Conservation (phyloP, 2,113 vertebrate species). For the Tetrao urogallus region DNA sequence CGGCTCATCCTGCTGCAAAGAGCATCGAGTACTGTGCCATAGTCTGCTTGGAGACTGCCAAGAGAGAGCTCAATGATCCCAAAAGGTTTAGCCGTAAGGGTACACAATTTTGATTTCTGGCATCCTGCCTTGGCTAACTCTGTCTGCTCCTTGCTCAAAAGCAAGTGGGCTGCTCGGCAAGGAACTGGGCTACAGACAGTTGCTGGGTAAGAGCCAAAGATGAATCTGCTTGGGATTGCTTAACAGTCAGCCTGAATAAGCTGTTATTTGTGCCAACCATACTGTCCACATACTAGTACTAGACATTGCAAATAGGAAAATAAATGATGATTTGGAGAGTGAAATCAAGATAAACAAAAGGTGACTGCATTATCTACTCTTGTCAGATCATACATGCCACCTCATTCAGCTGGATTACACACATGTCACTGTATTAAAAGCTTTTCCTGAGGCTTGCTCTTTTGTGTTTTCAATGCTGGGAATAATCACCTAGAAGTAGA, state of each 20-base stretch:
- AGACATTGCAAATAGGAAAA: not conserved
- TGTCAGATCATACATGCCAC: not conserved
- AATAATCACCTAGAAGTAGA: not conserved
- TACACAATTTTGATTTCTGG: not conserved
- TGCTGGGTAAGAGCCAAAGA: not conserved
- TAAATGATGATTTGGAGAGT: not conserved
- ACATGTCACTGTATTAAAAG: not conserved
- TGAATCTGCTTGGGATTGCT: not conserved
- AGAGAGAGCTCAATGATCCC: not conserved
- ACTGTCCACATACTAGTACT: not conserved
- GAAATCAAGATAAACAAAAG: slow-evolving; percentile 20
- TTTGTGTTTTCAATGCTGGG: not conserved
- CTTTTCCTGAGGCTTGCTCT: not conserved
- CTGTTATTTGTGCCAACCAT: slow-evolving; percentile 29
- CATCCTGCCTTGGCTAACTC: not conserved
- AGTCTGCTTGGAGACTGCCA: not conserved
- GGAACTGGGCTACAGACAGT: not conserved
- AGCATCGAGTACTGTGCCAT: not conserved
- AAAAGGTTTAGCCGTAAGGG: not conserved
- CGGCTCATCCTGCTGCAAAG: not conserved
- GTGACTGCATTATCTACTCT: fast-evolving
- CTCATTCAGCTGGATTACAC: not conserved
- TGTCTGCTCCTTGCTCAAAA: not conserved
- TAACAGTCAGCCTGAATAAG: slow-evolving; percentile 2
- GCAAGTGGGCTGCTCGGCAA: not conserved